Evolutionary conservation across 2,888 invertebrate species (phyloP).

Genomic region (Apomyelois bistriatella): DNA sequence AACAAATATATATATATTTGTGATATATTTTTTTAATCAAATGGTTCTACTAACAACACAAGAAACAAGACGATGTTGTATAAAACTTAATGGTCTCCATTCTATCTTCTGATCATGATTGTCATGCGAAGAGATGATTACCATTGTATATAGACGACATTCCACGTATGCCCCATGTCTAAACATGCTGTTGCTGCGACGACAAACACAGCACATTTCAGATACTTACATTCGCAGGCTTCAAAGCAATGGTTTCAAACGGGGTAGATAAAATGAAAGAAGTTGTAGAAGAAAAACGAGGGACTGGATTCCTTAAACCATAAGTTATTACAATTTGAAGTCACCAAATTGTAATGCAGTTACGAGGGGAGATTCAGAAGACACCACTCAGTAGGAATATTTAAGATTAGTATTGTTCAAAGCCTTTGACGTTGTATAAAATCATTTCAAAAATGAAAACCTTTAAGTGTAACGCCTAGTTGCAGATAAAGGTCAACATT

Average conservation of each 20-base stretch:
- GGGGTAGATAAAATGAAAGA: constrained; percentile 34
- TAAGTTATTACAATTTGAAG: constrained; percentile 79
- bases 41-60: constrained; percentile 19
- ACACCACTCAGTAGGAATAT: constrained; percentile 60
- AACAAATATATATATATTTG: not conserved
- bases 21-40: constrained; percentile 8
- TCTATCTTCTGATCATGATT: constrained; percentile 16
- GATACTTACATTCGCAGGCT: constrained; percentile 13
- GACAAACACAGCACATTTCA: constrained; percentile 8
- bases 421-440: constrained; percentile 40
- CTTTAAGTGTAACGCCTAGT: constrained; percentile 54
- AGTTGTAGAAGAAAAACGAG: constrained; percentile 71
- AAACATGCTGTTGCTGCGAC: constrained; percentile 11
- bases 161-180: constrained; percentile 6
- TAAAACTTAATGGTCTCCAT: constrained; percentile 7
- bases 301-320: constrained; percentile 78
- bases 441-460: constrained; percentile 43
- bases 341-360: constrained; percentile 80
- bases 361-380: constrained; percentile 77
- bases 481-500: constrained; percentile 59
- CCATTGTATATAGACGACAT: not conserved
- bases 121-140: constrained; percentile 2
- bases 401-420: constrained; percentile 39
- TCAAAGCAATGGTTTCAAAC: constrained; percentile 19
- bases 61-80: constrained; percentile 10